phyloP scores from a whole-genome alignment of 2,797 vertebrate genomes.

The Bryconaethiops microstoma region DNA sequence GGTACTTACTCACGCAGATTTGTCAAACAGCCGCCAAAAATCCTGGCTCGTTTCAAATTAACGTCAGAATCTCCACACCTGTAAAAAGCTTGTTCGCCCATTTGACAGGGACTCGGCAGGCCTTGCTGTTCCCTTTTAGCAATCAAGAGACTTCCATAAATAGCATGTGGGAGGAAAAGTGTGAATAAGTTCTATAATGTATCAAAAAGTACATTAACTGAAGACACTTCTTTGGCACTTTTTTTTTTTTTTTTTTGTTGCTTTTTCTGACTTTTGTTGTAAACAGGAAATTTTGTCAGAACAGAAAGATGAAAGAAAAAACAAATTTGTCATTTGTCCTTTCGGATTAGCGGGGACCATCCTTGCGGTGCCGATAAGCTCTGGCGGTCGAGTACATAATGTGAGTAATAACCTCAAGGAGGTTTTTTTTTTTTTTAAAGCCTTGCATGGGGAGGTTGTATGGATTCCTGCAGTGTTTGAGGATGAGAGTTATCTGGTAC shows the following conservation, averaged over 20 bases:
- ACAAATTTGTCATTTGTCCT: conserved; percentile 21
- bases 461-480: conserved; percentile 19
- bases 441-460: background rate
- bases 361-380: background rate
- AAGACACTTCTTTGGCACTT: too few species aligned
- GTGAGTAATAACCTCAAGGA: background rate
- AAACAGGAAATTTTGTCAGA: background rate
- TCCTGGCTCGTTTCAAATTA: conserved; percentile 19
- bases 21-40: conserved; percentile 7
- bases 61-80: background rate
- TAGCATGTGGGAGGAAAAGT: conserved; percentile 21
- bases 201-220: conserved; percentile 31
- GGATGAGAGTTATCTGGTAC: conserved; percentile 24
- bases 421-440: background rate
- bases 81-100: too few species aligned
- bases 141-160: conserved; percentile 17
- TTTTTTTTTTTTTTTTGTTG: background rate
- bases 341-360: background rate
- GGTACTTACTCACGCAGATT: conserved; percentile 7
- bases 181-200: conserved; percentile 29
- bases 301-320: background rate
- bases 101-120: conserved; percentile 7
- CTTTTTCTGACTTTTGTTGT: background rate
- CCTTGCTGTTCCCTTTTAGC: conserved; percentile 2
- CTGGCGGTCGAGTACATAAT: background rate